Conservation (phyloP, 2,113 vertebrate genomes). For the Mionectes macconnelli region DNA sequence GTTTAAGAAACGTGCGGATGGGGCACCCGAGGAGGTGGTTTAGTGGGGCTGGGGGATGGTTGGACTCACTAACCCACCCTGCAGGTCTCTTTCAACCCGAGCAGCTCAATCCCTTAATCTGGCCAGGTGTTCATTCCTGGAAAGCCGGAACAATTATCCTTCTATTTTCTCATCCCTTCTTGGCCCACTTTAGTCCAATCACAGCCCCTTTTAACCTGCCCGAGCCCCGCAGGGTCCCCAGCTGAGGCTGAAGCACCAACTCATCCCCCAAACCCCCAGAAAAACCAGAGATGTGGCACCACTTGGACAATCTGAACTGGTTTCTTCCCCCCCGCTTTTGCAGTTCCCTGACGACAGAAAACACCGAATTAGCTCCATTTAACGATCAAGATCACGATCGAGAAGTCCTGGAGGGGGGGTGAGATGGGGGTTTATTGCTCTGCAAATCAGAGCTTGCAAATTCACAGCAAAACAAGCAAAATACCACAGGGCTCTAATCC, state of each 20-base stretch:
- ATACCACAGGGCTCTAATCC: neutral
- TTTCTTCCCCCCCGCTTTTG: neutral
- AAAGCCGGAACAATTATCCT: neutral
- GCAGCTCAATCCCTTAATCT: neutral
- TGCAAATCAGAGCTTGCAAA: neutral
- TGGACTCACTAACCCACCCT: too few species aligned
- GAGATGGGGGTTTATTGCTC: neutral
- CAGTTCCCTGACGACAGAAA: neutral
- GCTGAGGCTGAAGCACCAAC: neutral
- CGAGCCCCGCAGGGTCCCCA: neutral
- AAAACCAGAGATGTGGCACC: neutral
- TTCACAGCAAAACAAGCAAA: neutral
- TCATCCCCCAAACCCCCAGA: accelerated
- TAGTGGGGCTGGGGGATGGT: neutral
- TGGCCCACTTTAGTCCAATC: neutral
- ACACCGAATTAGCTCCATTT: neutral
- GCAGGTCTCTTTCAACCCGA: neutral
- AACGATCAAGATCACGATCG: neutral
- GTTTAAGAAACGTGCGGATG: neutral
- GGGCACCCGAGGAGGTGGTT: neutral
- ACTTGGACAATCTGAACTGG: accelerated
- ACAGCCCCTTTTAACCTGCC: neutral
- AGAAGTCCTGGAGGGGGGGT: neutral
- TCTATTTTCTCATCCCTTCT: neutral
- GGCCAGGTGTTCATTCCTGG: neutral